Evolutionary conservation across 2,797 vertebrate genomes (phyloP), one percentile per base, ranked within the genome.

Genomic region (Arrhamphus sclerolepis): DNA sequence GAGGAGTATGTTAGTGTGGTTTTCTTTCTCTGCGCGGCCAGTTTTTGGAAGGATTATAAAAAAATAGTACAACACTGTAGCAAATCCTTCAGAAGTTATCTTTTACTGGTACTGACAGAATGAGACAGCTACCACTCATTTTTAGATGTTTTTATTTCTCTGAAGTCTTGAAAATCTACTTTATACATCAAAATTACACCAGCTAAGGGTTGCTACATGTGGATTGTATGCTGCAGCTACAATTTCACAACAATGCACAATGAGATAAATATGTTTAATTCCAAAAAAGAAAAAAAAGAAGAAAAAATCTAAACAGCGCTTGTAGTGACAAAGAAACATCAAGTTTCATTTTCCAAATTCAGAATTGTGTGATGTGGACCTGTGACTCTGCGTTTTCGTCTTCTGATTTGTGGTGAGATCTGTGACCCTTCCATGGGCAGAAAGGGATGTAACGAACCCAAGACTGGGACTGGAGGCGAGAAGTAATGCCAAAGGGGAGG

Each of bases 401-500:
- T 0, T 71, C 63, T 1, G 55, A 19, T 5, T 22, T 52, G 22
- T 47, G 0, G 19, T 67, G 55, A 29, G 57, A 26, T 28, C n/a
- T 66, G 55, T 56, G 4, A 11, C 46, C 47, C 6, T 41, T 65
- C 58, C 68, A 17, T 7, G 95, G 95, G 59, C 95, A 98, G 83
- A 94, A 89, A 0, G 95, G 96, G 8, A 98, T 56, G 54, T 83
- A 86, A 18, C 0, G 90, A 70, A 90, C 48, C 85, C 94, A 96
- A 7, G 92, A 79, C 17, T 80, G 70, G 1, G 79, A 44, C 0
- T 92, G 93, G 19, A 90, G 62, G 62, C 46, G 84, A 10, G 90
- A 87, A 17, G 92, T 93, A 1, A 96, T 89, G 22, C 94, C 93
- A 41, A 94, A 96, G 0, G 96, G 96, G 58, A 97, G 90, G 53